These are phyloP conservation scores for Opisthograptis luteolata DNA, from an alignment of 2,888 invertebrate genomes.

Conservation along the genomic window DNA sequence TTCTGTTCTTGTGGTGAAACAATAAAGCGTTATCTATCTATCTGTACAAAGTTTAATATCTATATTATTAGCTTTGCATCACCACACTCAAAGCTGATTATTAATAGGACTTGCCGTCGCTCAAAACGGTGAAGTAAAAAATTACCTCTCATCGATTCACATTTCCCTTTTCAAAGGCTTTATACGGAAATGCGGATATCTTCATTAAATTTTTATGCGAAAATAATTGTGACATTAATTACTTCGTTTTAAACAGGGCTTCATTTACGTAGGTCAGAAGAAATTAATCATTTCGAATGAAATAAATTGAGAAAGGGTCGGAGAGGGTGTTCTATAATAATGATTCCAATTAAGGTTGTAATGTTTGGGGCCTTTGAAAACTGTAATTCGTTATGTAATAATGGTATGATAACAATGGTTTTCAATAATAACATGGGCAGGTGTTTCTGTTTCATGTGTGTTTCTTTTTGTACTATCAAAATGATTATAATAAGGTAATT, in stretches of 20 bases:
- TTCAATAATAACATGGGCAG: conserved; percentile 9
- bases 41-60: no score
- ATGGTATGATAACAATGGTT: conserved; percentile 18
- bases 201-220: conserved; percentile 22
- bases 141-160: background rate
- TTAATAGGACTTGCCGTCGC: no score
- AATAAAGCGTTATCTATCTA: no score
- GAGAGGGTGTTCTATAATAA: conserved; percentile 23
- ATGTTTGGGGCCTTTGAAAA: conserved; percentile 19
- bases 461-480: no score
- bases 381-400: conserved; percentile 14
- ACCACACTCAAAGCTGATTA: no score
- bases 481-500: no score
- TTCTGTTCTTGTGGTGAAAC: no score
- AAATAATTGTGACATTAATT: conserved; percentile 22
- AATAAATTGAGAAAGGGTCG: conserved; percentile 25
- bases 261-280: conserved; percentile 23
- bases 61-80: no score
- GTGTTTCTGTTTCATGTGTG: conserved; percentile 15
- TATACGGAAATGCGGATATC: conserved; percentile 5
- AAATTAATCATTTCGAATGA: conserved; percentile 29
- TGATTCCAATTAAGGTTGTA: conserved; percentile 26
- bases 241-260: conserved; percentile 18
- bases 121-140: no score
- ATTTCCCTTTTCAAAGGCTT: background rate